phyloP scores from a whole-genome alignment of 1,140 invertebrate genomes.

The Drosophila bipectinata region DNA sequence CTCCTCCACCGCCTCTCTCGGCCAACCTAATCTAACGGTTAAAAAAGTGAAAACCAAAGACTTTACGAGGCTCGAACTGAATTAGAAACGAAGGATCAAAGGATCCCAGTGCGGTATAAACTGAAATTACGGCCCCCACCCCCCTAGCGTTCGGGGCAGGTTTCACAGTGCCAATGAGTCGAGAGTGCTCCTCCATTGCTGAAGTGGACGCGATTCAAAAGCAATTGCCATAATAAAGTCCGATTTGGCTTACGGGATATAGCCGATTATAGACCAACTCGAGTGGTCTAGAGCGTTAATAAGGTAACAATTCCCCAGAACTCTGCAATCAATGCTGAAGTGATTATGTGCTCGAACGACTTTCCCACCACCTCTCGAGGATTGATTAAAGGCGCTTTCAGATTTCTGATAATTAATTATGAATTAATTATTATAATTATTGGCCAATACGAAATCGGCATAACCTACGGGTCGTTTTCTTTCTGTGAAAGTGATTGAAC shows the following conservation, averaged over 20 bases:
- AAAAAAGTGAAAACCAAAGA: neutral
- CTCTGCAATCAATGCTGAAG: neutral
- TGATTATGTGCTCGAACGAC: neutral
- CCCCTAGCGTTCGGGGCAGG: neutral
- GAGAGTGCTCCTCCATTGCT: neutral
- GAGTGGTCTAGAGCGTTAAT: neutral
- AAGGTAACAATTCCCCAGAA: neutral
- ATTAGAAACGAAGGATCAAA: neutral
- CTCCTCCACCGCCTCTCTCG: neutral
- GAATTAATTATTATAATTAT: slow-evolving; percentile 35
- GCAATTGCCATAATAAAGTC: neutral
- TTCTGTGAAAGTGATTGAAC: slow-evolving; percentile 42
- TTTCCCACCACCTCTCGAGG: neutral
- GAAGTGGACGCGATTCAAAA: neutral
- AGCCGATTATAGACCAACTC: neutral
- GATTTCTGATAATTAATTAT: slow-evolving; percentile 39
- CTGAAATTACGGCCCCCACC: neutral
- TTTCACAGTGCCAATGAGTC: neutral
- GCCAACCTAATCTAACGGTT: neutral
- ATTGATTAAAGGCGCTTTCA: neutral
- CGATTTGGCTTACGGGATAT: neutral
- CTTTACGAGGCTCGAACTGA: neutral
- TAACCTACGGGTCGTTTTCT: slow-evolving; percentile 25
- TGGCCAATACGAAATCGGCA: slow-evolving; percentile 10
- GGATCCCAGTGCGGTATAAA: neutral